Evolutionary conservation across 2,797 vertebrate species (phyloP).

Genomic region (Acomys russatus): DNA sequence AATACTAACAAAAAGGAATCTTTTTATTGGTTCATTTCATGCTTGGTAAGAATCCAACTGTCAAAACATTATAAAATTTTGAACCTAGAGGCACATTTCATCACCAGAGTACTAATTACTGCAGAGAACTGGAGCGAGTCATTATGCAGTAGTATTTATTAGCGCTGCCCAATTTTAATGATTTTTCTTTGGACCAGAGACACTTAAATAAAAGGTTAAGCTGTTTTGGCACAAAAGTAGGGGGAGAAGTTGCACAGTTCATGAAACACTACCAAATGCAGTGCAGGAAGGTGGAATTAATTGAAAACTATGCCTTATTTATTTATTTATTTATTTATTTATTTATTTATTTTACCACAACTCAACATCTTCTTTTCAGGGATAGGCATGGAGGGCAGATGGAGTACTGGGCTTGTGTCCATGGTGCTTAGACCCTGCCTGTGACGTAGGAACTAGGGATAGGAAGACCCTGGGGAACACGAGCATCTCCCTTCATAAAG

Average conservation of each 20-base stretch:
- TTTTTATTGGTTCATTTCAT: slow-evolving; percentile 79
- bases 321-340: too few relatives aligned
- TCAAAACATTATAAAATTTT: slow-evolving; percentile 82
- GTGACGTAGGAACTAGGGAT: not conserved
- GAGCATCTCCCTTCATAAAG: not conserved
- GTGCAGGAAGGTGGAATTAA: slow-evolving; percentile 43
- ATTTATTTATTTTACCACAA: not conserved
- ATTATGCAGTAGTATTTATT: slow-evolving; percentile 81
- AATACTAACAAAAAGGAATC: slow-evolving; percentile 76
- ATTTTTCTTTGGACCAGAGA: slow-evolving; percentile 77
- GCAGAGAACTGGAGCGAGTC: slow-evolving; percentile 79
- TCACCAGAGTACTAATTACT: slow-evolving; percentile 79
- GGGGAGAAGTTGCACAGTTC: slow-evolving; percentile 44
- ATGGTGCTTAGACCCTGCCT: not conserved
- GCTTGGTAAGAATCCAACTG: slow-evolving; percentile 79
- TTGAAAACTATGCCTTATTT: slow-evolving; percentile 47
- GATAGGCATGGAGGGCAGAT: not conserved
- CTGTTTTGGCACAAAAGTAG: slow-evolving; percentile 69
- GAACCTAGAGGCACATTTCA: slow-evolving; percentile 83
- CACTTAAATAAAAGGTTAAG: slow-evolving; percentile 83
- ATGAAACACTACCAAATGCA: slow-evolving; percentile 48
- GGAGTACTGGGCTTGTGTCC: slow-evolving; percentile 26
- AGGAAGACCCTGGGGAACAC: not conserved
- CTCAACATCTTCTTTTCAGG: slow-evolving; percentile 30
- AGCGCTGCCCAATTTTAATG: slow-evolving; percentile 79